Base-by-base conservation (phyloP, 2,113 vertebrate genomes). In the Eulemur rufifrons region DNA sequence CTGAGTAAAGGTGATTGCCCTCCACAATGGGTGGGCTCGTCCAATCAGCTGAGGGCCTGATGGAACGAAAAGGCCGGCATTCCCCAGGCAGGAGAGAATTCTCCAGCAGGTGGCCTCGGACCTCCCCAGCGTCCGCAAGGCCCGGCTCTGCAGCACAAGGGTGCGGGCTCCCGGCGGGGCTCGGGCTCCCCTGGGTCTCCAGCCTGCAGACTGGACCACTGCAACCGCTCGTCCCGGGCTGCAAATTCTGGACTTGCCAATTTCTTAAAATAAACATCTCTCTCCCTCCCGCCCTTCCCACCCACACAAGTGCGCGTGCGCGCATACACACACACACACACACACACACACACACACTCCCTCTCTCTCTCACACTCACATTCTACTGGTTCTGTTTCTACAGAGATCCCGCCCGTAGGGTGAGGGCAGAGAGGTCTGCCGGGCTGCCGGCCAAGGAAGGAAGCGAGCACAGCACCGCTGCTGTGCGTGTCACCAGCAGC, bases 251-350 rank as follows among this genome's bases (percentile, higher is more conserved):
- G 10, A 45, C 45, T 39, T 56, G 18, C 25, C 18, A 56, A 18
- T 47, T 50, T 27, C 21, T 59, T 59, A 59, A 59, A 59, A 59
- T 21, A 59, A 59, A 59, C 8, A 59, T 23, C 7, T 59, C 54
- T 15, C 54, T 20, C 18, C 4, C 54, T 20, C 54, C 54, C 54
- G 6, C 54, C 54, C 54, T 15, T 59, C 56, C 1, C 10, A 73
- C 18, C 9, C 68, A 68, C n/a, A 10, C 6, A 27, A 3, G 11
- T 2, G 4, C 27, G 10, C 12, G 23, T 4, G 8, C 0, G 7
- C 9, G 1, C 7, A 3, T 3, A 9, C 66, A 2, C 66, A 10
- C 34, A 21, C 66, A 9, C 66, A 6, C n/a, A 12, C n/a, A 11
- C n/a, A 11, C n/a, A 23, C 4, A 5, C 34, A 37, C 18, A 39